These are phyloP conservation scores for Cephalotes varians DNA, from an alignment of 2,888 invertebrate genomes.

Conservation along the genomic window DNA sequence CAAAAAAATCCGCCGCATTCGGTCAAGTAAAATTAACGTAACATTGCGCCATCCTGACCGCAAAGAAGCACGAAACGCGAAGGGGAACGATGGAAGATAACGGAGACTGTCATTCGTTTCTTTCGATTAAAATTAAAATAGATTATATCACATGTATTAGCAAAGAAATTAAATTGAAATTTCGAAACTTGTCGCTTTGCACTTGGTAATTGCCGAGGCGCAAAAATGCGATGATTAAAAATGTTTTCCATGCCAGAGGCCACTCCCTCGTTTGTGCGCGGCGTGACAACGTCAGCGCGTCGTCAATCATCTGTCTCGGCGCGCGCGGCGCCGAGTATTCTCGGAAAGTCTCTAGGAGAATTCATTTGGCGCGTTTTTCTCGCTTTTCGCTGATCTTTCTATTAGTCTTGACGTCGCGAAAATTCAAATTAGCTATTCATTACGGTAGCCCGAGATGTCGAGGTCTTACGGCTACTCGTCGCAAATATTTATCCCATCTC, in stretches of 20 bases:
- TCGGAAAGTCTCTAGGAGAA: slow-evolving; percentile 17
- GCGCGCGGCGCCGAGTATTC: slow-evolving; percentile 28
- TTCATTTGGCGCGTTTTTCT: slow-evolving; percentile 7
- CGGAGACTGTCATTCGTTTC: not conserved
- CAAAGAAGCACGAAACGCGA: not conserved
- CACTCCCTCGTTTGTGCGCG: slow-evolving; percentile 52
- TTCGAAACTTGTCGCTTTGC: not conserved
- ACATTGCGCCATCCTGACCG: not conserved
- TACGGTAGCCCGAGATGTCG: not conserved
- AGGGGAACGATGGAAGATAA: not conserved
- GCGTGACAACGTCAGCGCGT: slow-evolving; percentile 48
- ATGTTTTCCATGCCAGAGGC: slow-evolving; percentile 47
- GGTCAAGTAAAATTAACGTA: slow-evolving; percentile 25
- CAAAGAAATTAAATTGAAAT: not conserved
- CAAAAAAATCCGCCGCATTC: slow-evolving; percentile 10
- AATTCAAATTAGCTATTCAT: slow-evolving; percentile 17
- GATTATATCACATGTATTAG: not conserved
- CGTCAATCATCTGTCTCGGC: slow-evolving; percentile 50
- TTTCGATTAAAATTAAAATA: not conserved
- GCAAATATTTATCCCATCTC: not conserved
- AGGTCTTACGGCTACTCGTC: not conserved
- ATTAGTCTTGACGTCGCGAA: slow-evolving; percentile 4
- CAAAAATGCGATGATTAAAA: slow-evolving; percentile 19
- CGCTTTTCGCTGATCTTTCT: slow-evolving; percentile 14
- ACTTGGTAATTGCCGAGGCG: not conserved